Percentiles rank a stretch among this genome's conserved stretches.
These are phyloP conservation scores for Amazona ochrocephala DNA, from an alignment of 2,797 vertebrate genomes.

Conservation along the genomic window DNA sequence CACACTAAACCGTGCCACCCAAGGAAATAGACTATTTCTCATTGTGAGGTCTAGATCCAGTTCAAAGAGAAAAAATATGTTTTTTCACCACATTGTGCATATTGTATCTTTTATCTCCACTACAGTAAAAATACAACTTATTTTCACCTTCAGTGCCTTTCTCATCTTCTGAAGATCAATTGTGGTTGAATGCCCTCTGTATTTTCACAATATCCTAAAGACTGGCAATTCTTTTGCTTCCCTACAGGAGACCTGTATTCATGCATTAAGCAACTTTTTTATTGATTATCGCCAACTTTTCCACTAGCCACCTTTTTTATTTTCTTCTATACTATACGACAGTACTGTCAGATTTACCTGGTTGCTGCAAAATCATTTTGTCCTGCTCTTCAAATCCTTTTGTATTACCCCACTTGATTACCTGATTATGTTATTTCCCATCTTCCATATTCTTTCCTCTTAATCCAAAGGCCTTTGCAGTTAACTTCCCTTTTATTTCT, in stretches of 20 bases:
- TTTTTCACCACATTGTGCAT: neutral
- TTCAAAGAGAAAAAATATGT: neutral
- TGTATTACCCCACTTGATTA: neutral
- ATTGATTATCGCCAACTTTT: neutral
- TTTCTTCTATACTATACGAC: neutral
- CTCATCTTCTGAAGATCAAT: neutral
- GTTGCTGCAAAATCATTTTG: neutral
- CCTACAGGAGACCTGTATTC: neutral
- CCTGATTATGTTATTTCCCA: neutral
- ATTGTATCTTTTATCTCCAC: neutral
- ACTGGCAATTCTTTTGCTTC: neutral
- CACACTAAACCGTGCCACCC: no score
- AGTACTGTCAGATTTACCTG: neutral
- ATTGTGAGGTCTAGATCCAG: neutral
- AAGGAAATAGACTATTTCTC: neutral
- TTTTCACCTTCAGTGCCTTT: constrained; percentile 3
- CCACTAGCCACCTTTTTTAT: neutral
- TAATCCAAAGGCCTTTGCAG: neutral
- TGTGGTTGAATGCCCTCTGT: neutral
- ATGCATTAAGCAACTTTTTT: neutral
- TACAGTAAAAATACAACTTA: neutral
- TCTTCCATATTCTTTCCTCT: neutral
- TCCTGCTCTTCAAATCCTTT: neutral
- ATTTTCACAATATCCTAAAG: constrained; percentile 22
- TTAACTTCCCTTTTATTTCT: neutral